Conservation (phyloP, 2,113 vertebrate genomes). For the Acanthochromis polyacanthus region DNA sequence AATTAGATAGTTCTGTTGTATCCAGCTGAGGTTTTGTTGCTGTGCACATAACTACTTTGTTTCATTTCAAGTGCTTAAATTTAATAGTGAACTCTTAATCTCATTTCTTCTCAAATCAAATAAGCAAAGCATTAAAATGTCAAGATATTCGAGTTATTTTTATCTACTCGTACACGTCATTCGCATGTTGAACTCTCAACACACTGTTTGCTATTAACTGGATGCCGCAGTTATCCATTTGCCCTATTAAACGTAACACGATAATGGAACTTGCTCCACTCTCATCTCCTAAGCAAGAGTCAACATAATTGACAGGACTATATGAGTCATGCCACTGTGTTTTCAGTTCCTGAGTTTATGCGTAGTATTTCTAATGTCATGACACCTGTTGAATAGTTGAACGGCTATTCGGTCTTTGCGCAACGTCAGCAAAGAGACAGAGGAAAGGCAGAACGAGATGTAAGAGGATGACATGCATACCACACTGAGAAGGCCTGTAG, state of each 20-base stretch:
- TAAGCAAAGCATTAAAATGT: too few species aligned
- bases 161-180: neutral
- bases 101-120: too few species aligned
- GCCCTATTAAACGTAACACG: conserved; percentile 39
- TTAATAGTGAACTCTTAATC: too few species aligned
- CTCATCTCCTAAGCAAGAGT: conserved; percentile 44
- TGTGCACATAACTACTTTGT: too few species aligned
- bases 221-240: conserved; percentile 42
- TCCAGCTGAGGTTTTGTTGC: too few species aligned
- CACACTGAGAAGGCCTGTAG: conserved; percentile 14
- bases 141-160: neutral
- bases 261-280: conserved; percentile 40
- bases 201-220: conserved; percentile 37
- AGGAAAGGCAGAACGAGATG: neutral
- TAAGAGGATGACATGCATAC: conserved; percentile 36
- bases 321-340: conserved; percentile 41
- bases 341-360: conserved; percentile 21
- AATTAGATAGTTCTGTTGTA: too few species aligned
- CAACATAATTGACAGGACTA: conserved; percentile 31
- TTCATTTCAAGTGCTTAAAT: too few species aligned
- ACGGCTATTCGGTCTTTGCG: conserved; percentile 31
- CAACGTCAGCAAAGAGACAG: conserved; percentile 48
- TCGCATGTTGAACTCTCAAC: conserved; percentile 11
- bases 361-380: conserved; percentile 47
- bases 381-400: conserved; percentile 57